A percentile compares a stretch with the other conserved stretches of the same genome.
Evolutionary conservation across 2,797 vertebrate species (phyloP).

Genomic region (Gallinago nigripennis): DNA sequence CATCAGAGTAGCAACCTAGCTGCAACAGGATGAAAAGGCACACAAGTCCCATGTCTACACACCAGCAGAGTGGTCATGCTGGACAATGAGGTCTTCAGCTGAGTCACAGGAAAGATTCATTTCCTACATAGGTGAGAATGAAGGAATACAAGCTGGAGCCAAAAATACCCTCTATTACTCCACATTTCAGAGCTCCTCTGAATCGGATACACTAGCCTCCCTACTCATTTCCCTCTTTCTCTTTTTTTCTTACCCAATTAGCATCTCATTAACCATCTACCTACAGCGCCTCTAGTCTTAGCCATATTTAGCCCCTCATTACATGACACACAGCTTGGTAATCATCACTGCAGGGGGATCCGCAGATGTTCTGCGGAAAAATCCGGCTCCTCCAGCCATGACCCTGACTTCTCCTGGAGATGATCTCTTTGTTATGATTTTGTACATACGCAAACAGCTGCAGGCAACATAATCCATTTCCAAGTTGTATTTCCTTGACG

Average conservation of each 20-base stretch:
- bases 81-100: neutral
- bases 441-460: neutral
- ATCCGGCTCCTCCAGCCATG: neutral
- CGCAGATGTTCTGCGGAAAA: conserved; percentile 30
- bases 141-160: neutral
- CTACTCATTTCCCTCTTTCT: neutral
- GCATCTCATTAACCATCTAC: conserved; percentile 41
- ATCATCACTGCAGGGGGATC: neutral
- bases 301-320: conserved; percentile 43
- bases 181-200: neutral
- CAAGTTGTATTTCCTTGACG: neutral
- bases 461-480: neutral
- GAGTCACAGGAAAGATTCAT: neutral
- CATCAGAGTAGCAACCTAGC: neutral
- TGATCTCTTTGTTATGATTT: neutral
- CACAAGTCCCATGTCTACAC: neutral
- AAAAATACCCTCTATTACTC: neutral
- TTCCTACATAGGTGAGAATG: neutral
- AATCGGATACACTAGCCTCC: neutral
- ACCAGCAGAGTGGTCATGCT: neutral
- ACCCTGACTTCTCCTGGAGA: neutral
- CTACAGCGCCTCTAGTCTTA: neutral
- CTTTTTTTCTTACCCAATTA: conserved; percentile 33
- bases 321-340: neutral
- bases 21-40: neutral